Evolutionary conservation across 2,797 vertebrate species (phyloP), one percentile per base, ranked within the genome.

Genomic region (Bovichtus diacanthus): DNA sequence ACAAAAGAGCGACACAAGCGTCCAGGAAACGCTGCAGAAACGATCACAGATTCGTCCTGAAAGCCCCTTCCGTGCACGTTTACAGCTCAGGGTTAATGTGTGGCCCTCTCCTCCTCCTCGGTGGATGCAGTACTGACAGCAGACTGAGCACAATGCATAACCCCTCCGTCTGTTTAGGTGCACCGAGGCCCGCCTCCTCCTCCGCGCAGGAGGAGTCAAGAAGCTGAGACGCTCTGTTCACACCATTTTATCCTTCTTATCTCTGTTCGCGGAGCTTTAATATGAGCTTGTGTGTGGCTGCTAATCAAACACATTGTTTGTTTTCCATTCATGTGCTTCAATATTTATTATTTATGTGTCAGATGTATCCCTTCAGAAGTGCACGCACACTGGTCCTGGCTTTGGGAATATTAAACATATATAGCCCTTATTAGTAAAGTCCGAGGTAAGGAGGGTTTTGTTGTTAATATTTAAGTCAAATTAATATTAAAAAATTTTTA

Each of bases 131-230:
- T 63, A 82, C 86, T 91, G 92, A 93, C 93, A 93, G 88, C 93
- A 93, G 88, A 77, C 81, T 87, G 93, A 92, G 86, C 91, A 90
- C 91, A 95, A 95, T 88, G 92, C 87, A 83, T 49, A 81, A 85
- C 70, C 90, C 89, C 90, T 91, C 87, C 56, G 92, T 94, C 91
- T 95, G 95, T 93, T 94, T 92, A 94, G 94, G 92, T 94, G 87
- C 81, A 85, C 69, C n/a, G 77, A 86, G 86, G 74, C 90, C 90
- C 94, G 87, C 94, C 94, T 83, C 89, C 86, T 82, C 65, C 67
- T 81, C 43, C 78, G n/a, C 8, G 92, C 90, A 84, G 92, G 95
- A 94, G 95, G 95, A 92, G 93, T 92, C 91, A 89, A 82, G 85
- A 16, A 84, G 90, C 88, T 72, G 64, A 82, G 78, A 78, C 71